phyloP scores from a whole-genome alignment of 1,140 invertebrate genomes.

The Musca domestica region DNA sequence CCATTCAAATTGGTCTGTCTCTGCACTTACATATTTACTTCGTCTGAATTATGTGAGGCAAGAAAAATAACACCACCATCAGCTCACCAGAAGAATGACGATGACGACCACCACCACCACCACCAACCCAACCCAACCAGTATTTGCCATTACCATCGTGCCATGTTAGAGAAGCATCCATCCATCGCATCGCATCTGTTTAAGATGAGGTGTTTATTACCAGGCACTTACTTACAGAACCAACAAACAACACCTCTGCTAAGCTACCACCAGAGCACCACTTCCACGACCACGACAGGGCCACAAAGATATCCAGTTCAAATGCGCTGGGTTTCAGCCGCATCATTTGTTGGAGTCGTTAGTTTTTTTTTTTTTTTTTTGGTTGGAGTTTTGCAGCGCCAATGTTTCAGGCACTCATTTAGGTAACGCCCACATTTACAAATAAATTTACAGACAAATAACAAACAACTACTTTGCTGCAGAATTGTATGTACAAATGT shows the following conservation, averaged over 20 bases:
- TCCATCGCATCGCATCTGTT: not conserved
- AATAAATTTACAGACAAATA: conserved; percentile 12
- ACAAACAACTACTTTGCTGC: not conserved
- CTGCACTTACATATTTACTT: too few relatives aligned
- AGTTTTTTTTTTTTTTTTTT: too few relatives aligned
- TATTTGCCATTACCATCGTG: not conserved
- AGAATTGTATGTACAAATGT: too few relatives aligned
- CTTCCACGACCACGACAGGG: not conserved
- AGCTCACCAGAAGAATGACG: not conserved
- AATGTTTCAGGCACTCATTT: not conserved
- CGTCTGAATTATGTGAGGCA: too few relatives aligned
- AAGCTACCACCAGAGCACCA: not conserved
- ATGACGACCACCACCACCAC: not conserved
- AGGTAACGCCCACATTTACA: conserved; percentile 20
- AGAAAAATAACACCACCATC: not conserved
- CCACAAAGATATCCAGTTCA: too few relatives aligned
- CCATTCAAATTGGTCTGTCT: too few relatives aligned
- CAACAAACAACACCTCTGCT: too few relatives aligned
- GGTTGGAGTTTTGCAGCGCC: too few relatives aligned
- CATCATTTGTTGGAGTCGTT: not conserved
- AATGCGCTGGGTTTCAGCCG: too few relatives aligned
- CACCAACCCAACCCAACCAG: not conserved
- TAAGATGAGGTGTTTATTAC: conserved; percentile 20
- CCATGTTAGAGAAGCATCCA: too few relatives aligned
- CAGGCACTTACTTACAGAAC: too few relatives aligned